A percentile compares a stretch with the other conserved stretches of the same genome.
Evolutionary conservation across 1,140 invertebrate species (phyloP).

Genomic region (Lamellibrachia luymesi): DNA sequence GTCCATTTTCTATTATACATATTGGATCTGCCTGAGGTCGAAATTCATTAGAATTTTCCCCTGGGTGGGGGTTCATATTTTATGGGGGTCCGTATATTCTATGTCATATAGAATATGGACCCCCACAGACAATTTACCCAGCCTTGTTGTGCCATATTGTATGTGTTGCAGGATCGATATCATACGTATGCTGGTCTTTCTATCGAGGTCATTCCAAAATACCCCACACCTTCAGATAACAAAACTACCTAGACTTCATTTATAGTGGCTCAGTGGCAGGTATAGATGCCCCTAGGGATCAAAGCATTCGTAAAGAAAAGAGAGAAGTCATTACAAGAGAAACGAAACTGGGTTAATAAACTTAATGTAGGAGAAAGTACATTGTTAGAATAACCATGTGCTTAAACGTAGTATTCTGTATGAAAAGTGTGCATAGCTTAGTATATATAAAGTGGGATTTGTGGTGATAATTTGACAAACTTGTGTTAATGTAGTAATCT

Average conservation of each 20-base stretch:
- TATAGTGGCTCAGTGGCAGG: not conserved
- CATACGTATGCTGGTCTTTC: not conserved
- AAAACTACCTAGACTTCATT: not conserved
- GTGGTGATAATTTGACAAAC: no score
- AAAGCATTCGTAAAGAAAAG: not conserved
- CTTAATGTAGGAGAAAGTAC: not conserved
- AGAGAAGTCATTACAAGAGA: not conserved
- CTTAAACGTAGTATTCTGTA: not conserved
- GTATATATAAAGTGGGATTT: not conserved
- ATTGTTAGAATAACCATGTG: not conserved
- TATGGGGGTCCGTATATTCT: no score
- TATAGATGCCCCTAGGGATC: no score
- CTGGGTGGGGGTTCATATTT: no score
- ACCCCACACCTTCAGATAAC: not conserved
- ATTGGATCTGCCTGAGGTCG: no score
- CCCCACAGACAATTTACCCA: no score
- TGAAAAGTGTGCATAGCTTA: not conserved
- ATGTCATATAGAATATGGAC: no score
- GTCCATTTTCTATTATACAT: no score
- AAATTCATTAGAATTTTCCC: no score
- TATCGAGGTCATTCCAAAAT: not conserved
- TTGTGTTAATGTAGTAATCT: no score
- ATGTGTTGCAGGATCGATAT: not conserved
- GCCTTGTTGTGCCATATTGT: not conserved
- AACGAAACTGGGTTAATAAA: not conserved